phyloP scores from a whole-genome alignment of 1,140 invertebrate genomes.

The Varroa destructor region DNA sequence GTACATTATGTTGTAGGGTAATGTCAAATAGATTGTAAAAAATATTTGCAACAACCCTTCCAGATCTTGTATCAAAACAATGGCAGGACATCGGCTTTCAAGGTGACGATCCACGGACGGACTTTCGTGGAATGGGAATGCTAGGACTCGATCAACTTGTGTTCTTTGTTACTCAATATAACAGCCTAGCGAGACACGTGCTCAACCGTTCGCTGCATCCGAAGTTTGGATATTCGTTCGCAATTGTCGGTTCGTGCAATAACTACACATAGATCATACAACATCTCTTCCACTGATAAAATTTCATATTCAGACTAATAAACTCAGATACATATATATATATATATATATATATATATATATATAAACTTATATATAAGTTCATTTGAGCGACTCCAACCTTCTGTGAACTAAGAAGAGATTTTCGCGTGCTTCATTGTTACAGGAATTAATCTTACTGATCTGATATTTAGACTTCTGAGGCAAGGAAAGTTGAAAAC shows the following conservation, averaged over 20 bases:
- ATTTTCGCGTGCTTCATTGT: constrained; percentile 46
- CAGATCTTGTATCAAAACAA: constrained; percentile 51
- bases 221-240: constrained; percentile 19
- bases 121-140: constrained; percentile 95
- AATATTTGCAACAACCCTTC: background rate
- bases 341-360: too few relatives aligned
- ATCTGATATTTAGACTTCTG: constrained; percentile 67
- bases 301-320: too few relatives aligned
- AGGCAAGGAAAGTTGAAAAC: constrained; percentile 67
- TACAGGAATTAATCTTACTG: constrained; percentile 79
- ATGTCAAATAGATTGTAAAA: background rate
- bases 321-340: too few relatives aligned
- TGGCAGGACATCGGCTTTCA: constrained; percentile 93
- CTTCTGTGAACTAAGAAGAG: too few relatives aligned
- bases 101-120: constrained; percentile 91
- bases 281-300: too few relatives aligned
- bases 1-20: too few relatives aligned
- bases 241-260: constrained; percentile 29
- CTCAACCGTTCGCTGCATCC: constrained; percentile 10
- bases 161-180: constrained; percentile 24
- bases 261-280: too few relatives aligned
- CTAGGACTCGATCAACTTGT: constrained; percentile 57
- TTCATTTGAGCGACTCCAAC: too few relatives aligned
- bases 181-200: constrained; percentile 9
- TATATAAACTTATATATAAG: too few relatives aligned